phyloP scores from a whole-genome alignment of 1,140 invertebrate species.

The Muscidifurax raptorellus region DNA sequence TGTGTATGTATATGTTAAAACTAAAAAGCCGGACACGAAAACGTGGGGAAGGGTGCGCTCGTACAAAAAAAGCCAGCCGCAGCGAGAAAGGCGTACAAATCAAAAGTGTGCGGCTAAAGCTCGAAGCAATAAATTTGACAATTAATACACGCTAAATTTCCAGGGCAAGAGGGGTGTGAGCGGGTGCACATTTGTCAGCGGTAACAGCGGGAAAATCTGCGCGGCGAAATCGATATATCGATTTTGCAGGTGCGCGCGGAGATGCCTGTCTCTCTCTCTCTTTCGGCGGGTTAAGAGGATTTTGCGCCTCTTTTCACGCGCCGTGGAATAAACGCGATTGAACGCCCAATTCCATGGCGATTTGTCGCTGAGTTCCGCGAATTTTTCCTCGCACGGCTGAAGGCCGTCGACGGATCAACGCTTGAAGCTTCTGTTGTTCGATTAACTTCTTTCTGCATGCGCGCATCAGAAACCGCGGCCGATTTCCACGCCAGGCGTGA shows the following conservation, averaged over 20 bases:
- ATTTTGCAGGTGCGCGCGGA: not conserved
- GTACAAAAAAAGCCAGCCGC: not conserved
- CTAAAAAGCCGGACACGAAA: not conserved
- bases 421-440: not conserved
- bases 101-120: slow-evolving; percentile 21
- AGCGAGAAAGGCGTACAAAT: slow-evolving; percentile 9
- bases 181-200: slow-evolving; percentile 51
- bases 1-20: no score
- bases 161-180: slow-evolving; percentile 4
- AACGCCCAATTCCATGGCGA: not conserved
- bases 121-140: slow-evolving; percentile 55
- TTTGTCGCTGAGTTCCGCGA: slow-evolving; percentile 11
- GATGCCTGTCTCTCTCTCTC: not conserved
- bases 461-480: no score
- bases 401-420: not conserved
- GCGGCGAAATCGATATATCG: slow-evolving; percentile 11
- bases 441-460: not conserved
- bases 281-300: slow-evolving; percentile 17
- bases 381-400: slow-evolving; percentile 1
- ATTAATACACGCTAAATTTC: slow-evolving; percentile 61
- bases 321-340: slow-evolving; percentile 4
- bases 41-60: not conserved
- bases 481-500: no score
- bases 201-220: not conserved
- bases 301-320: slow-evolving; percentile 34